Evolutionary conservation across 2,113 vertebrate genomes (phyloP).

Genomic region (Prochilodus magdalenae): DNA sequence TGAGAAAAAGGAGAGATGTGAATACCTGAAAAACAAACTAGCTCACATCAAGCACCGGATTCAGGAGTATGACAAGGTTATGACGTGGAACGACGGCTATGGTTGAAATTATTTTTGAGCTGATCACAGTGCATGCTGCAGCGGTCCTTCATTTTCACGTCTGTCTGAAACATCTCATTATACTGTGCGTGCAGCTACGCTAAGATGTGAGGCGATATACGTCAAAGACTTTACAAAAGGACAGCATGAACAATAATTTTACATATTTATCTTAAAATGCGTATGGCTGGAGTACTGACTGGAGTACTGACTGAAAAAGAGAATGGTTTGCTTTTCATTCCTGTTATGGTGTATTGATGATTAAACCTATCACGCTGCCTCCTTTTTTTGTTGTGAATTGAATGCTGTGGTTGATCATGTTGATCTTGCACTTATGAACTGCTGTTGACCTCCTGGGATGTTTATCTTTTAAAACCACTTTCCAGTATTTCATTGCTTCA

Average conservation of each 20-base stretch:
- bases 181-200: conserved; percentile 3
- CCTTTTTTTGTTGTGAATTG: not conserved
- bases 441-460: not conserved
- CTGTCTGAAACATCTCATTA: conserved; percentile 1
- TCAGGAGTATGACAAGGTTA: conserved; percentile 96
- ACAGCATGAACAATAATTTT: not conserved
- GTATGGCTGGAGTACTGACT: conserved; percentile 20
- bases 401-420: not conserved
- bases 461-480: not conserved
- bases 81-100: conserved; percentile 89
- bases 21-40: conserved; percentile 97
- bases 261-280: not conserved
- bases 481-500: not conserved
- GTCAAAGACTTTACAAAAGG: not conserved
- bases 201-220: not conserved
- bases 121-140: not conserved
- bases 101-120: conserved; percentile 56
- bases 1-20: conserved; percentile 97
- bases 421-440: not conserved
- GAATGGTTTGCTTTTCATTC: not conserved
- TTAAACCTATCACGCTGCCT: not conserved
- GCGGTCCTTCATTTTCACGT: conserved; percentile 27
- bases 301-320: conserved; percentile 25
- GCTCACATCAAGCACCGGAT: conserved; percentile 98
- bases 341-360: not conserved